Evolutionary conservation across 2,113 vertebrate genomes (phyloP), one percentile per base, ranked within the genome.

Genomic region (Grus americana): DNA sequence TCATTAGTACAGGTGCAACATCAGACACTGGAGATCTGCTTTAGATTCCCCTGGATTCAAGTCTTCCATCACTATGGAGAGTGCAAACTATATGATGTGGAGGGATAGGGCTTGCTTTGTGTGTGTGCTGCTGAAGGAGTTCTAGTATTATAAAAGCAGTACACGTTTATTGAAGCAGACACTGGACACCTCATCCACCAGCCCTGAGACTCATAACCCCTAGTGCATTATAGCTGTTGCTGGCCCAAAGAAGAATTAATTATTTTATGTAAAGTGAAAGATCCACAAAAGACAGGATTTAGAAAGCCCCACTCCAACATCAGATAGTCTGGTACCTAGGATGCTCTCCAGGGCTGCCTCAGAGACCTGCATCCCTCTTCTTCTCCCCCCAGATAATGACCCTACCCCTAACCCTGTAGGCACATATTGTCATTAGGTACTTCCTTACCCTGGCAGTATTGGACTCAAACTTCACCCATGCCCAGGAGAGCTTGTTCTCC

Each of bases 381-480:
- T 82, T 63, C 26, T 61, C 5, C 12, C 27, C 16, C 5, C 34
- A 89, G 16, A 50, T 32, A 71, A n/a, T 15, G 83, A 62, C 14
- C 6, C 20, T 32, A 20, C 7, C 16, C 21, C 66, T 44, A 47
- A n/a, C 20, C 18, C 49, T 70, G 10, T 12, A 23, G 65, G 52
- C 44, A 72, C 0, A 0, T 12, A 10, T 7, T 8, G 3, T 32
- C 24, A 36, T 55, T 16, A 73, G 36, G 10, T 18, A 47, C 27
- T 66, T 88, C 46, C 82, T 93, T 78, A 62, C 50, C 7, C 42
- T 62, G 29, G 30, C 21, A 83, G 38, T 23, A 12, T 3, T 70
- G n/a, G 34, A 44, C 49, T 92, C 44, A 71, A 58, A 24, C 14
- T 44, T 74, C 65, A 59, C 7, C 10, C 27, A 6, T 50, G 49